Evolutionary conservation across 2,113 vertebrate genomes (phyloP).

Genomic region (Callipepla squamata): DNA sequence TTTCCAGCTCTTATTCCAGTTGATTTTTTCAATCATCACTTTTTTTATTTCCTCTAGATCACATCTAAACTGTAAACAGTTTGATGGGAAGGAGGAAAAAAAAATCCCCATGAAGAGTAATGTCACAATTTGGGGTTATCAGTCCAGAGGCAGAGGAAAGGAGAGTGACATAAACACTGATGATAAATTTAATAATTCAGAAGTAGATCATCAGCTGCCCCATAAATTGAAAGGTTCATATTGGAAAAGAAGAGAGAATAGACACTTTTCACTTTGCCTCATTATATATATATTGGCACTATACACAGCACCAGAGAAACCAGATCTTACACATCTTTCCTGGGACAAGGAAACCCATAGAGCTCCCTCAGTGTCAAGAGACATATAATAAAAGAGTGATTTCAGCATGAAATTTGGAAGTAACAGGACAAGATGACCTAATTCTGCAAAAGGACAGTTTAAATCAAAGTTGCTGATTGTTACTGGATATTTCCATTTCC

Average conservation of each 20-base stretch:
- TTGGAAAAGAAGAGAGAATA: too few species aligned
- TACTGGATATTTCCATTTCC: not conserved
- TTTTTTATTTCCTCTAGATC: not conserved
- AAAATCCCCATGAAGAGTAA: not conserved
- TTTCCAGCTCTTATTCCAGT: not conserved
- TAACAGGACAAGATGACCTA: not conserved
- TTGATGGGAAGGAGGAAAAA: not conserved
- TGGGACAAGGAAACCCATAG: not conserved
- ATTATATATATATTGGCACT: not conserved
- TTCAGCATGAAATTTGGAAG: not conserved
- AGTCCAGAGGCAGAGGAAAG: not conserved
- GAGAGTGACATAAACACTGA: not conserved
- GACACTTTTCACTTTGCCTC: not conserved
- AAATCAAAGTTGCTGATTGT: not conserved
- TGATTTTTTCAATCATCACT: too few species aligned
- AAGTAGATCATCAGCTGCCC: not conserved
- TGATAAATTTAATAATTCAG: not conserved
- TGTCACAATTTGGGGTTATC: not conserved
- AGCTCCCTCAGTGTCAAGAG: not conserved
- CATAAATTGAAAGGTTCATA: not conserved
- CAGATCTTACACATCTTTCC: not conserved
- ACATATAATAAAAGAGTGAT: not conserved
- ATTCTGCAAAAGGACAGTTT: not conserved
- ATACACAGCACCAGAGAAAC: not conserved
- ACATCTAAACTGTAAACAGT: not conserved